These are phyloP conservation scores for Gallinago solitaria DNA, from an alignment of 2,797 vertebrate genomes.

Conservation along the genomic window DNA sequence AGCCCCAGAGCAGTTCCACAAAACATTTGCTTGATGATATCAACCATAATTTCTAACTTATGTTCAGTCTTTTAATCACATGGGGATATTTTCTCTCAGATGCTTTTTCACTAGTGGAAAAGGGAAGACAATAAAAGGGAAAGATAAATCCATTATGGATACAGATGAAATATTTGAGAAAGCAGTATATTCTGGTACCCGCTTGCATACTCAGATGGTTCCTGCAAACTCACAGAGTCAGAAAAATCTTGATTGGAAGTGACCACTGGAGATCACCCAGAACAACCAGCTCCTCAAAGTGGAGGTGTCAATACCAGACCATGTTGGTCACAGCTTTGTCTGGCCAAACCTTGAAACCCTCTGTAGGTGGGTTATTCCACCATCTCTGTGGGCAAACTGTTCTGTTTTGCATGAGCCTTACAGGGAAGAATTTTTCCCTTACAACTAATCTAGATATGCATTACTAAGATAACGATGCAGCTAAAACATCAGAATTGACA, in stretches of 20 bases:
- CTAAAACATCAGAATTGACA: neutral
- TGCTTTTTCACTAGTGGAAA: neutral
- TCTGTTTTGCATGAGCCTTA: neutral
- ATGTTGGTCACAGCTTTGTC: neutral
- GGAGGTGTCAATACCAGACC: neutral
- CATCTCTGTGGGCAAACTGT: neutral
- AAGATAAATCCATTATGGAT: neutral
- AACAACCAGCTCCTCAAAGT: neutral
- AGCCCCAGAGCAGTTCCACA: neutral
- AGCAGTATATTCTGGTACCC: neutral
- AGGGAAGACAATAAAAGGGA: neutral
- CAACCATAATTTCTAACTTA: neutral
- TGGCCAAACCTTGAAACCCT: neutral
- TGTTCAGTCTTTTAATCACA: neutral
- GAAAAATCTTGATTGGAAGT: neutral
- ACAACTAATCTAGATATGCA: neutral
- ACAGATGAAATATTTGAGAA: neutral
- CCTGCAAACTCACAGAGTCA: neutral
- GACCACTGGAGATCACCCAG: neutral
- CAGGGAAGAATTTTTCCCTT: neutral
- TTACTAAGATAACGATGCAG: neutral
- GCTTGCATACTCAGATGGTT: neutral
- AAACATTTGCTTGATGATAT: neutral
- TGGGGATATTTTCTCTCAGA: neutral
- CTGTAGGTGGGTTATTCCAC: neutral